Conservation (phyloP, 2,888 invertebrate species). For the Calameuta pallipes region DNA sequence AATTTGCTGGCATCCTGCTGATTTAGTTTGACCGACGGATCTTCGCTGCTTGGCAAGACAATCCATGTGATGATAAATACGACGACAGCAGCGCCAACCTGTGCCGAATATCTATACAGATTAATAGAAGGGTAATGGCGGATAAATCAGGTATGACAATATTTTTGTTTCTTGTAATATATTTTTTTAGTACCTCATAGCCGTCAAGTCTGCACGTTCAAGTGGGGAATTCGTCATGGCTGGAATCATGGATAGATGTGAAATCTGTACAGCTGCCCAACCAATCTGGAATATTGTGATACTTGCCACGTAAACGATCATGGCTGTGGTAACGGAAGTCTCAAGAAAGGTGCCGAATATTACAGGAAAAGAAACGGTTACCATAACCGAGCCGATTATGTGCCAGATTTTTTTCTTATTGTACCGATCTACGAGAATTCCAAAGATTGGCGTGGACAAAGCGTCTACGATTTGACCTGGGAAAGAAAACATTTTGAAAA, state of each 20-base stretch:
- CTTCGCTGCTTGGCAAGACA: conserved; percentile 70
- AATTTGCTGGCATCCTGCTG: conserved; percentile 79
- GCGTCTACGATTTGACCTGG: conserved; percentile 62
- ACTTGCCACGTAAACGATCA: conserved; percentile 63
- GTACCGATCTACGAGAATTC: conserved; percentile 82
- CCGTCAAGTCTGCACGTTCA: conserved; percentile 82
- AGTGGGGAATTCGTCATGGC: conserved; percentile 77
- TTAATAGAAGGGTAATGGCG: background rate
- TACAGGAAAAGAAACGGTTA: conserved; percentile 56
- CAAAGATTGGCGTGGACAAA: conserved; percentile 79
- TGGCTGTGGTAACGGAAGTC: conserved; percentile 25
- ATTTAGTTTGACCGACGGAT: conserved; percentile 68
- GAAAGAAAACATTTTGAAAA: too few species aligned
- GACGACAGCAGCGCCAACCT: conserved; percentile 85
- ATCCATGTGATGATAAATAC: conserved; percentile 87
- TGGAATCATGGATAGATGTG: conserved; percentile 92
- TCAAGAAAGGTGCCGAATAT: conserved; percentile 58
- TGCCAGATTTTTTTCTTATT: conserved; percentile 88
- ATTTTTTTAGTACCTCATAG: conserved; percentile 73
- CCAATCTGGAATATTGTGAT: conserved; percentile 89
- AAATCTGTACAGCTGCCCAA: conserved; percentile 94
- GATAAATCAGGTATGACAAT: too few species aligned
- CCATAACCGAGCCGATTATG: conserved; percentile 73
- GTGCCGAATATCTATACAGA: conserved; percentile 84
- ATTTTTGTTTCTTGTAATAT: too few species aligned